A percentile compares a stretch with the other conserved stretches of the same genome.
Conservation (phyloP, 2,113 vertebrate genomes). For the Misgurnus anguillicaudatus region DNA sequence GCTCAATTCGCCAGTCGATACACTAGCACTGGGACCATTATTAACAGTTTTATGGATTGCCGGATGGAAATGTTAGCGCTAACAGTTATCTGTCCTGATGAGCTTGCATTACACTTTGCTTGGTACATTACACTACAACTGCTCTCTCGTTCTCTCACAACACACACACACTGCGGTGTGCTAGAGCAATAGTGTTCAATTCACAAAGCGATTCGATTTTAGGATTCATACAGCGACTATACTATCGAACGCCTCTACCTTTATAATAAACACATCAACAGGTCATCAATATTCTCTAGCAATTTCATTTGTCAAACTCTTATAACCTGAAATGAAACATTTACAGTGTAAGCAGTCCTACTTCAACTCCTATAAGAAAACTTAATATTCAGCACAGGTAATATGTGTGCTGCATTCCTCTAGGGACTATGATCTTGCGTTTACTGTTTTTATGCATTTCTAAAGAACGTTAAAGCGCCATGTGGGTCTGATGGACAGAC, state of each 20-base stretch:
- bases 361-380: slow-evolving; percentile 4
- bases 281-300: not conserved
- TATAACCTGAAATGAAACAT: slow-evolving; percentile 28
- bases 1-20: slow-evolving; percentile 10
- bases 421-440: not conserved
- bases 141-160: no score
- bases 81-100: not conserved
- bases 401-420: slow-evolving; percentile 12
- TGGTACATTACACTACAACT: not conserved
- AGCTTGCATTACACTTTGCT: not conserved
- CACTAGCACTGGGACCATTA: slow-evolving; percentile 27
- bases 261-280: not conserved
- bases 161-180: not conserved
- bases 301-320: not conserved
- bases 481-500: not conserved
- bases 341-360: not conserved
- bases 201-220: no score
- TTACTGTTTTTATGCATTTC: not conserved
- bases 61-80: not conserved
- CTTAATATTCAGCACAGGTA: slow-evolving; percentile 31
- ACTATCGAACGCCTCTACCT: no score
- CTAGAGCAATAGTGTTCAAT: no score
- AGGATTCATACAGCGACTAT: no score
- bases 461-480: not conserved
- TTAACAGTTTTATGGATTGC: slow-evolving; percentile 5